Conservation (phyloP, 1,140 invertebrate genomes). For the Drosophila nannoptera region DNA sequence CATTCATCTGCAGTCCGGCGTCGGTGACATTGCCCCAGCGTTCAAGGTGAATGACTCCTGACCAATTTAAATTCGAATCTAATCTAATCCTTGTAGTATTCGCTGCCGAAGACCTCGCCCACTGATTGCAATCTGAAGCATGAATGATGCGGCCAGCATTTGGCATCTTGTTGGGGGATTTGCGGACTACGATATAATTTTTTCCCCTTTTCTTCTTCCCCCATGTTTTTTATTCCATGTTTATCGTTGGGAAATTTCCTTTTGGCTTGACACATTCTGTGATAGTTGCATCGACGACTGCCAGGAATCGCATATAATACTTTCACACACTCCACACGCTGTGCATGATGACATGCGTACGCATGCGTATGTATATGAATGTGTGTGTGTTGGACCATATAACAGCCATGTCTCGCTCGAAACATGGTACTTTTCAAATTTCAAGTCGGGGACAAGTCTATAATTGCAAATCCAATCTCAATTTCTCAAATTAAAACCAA, state of each 20-base stretch:
- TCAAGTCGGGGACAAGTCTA: neutral
- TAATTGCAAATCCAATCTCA: neutral
- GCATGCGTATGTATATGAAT: neutral
- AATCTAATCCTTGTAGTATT: neutral
- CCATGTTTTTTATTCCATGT: neutral
- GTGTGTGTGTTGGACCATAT: neutral
- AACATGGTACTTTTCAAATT: constrained; percentile 1
- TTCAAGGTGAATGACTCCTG: constrained; percentile 3
- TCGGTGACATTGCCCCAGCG: constrained; percentile 36
- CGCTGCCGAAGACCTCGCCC: neutral
- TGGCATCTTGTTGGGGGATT: neutral
- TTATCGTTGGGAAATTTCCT: neutral
- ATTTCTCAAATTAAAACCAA: no score
- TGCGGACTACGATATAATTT: neutral
- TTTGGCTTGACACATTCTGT: constrained; percentile 6
- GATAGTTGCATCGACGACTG: neutral
- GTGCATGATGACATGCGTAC: neutral
- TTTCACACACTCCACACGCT: neutral
- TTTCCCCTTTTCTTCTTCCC: no score
- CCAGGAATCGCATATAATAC: constrained; percentile 6
- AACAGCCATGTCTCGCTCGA: neutral
- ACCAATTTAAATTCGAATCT: neutral
- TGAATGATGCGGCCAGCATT: neutral
- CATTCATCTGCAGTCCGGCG: constrained; percentile 1
- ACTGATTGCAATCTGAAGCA: constrained; percentile 15